Conservation (phyloP, 2,888 invertebrate species). For the Girardia tigrina region DNA sequence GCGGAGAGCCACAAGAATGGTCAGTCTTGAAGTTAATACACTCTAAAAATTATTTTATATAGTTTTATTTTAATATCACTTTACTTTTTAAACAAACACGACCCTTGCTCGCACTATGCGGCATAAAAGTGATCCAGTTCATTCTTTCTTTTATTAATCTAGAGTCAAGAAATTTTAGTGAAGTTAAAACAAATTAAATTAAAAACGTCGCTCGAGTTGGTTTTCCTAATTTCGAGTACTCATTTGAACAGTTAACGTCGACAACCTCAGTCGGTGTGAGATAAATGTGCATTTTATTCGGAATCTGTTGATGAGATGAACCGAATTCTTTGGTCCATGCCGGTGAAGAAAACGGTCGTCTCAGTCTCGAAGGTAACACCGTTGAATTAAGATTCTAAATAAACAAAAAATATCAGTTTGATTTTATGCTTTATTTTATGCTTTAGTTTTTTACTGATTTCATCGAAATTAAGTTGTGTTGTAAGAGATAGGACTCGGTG, state of each 20-base stretch:
- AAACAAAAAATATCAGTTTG: neutral
- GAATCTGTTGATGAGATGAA: neutral
- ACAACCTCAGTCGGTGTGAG: neutral
- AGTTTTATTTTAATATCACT: neutral
- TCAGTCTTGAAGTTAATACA: no score
- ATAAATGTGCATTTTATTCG: conserved; percentile 14
- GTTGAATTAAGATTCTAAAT: neutral
- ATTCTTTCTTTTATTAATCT: neutral
- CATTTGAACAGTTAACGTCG: neutral
- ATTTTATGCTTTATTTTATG: neutral
- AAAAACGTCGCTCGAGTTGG: neutral
- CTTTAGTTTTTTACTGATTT: neutral
- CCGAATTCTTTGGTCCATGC: neutral
- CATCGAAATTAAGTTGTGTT: conserved; percentile 1
- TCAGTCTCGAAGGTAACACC: neutral
- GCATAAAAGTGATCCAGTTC: neutral
- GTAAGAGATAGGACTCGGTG: neutral
- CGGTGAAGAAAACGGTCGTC: neutral
- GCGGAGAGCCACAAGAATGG: no score
- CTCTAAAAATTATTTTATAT: neutral
- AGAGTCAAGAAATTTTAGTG: neutral
- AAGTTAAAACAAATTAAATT: neutral
- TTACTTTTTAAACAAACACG: neutral
- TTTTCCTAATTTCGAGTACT: neutral
- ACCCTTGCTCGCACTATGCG: neutral